Conservation (phyloP, 1,140 invertebrate genomes). For the Drosophila ficusphila region DNA sequence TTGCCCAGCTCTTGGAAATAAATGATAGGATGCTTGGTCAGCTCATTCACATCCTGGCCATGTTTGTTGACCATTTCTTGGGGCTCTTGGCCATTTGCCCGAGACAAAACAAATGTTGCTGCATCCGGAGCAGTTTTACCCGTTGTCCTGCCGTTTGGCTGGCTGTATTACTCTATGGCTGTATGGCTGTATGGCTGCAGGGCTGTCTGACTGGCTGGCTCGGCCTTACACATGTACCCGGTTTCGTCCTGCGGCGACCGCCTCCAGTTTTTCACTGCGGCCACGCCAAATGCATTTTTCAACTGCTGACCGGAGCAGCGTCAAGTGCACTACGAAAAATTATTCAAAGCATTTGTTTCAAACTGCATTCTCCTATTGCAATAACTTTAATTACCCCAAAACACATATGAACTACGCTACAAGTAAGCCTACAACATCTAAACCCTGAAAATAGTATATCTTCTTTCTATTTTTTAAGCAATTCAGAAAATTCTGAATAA, state of each 20-base stretch:
- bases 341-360: not conserved
- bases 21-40: constrained; percentile 52
- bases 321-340: not conserved
- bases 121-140: constrained; percentile 35
- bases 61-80: constrained; percentile 55
- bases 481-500: no score
- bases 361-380: no score
- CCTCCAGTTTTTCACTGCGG: constrained; percentile 34
- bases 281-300: constrained; percentile 60
- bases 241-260: constrained; percentile 27
- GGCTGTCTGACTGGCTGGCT: not conserved
- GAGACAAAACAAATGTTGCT: constrained; percentile 55
- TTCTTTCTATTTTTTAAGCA: no score
- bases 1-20: constrained; percentile 33
- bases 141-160: constrained; percentile 6
- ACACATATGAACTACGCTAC: no score
- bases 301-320: constrained; percentile 39
- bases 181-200: not conserved
- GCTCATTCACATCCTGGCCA: constrained; percentile 32
- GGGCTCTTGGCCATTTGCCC: constrained; percentile 45
- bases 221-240: constrained; percentile 42
- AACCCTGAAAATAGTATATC: no score
- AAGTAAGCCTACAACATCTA: no score
- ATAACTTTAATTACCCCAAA: no score
- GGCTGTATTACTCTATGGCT: not conserved